A percentile compares a stretch with the other conserved stretches of the same genome.
Conservation (phyloP, 1,140 invertebrate genomes). For the Anoplolepis gracilipes region DNA sequence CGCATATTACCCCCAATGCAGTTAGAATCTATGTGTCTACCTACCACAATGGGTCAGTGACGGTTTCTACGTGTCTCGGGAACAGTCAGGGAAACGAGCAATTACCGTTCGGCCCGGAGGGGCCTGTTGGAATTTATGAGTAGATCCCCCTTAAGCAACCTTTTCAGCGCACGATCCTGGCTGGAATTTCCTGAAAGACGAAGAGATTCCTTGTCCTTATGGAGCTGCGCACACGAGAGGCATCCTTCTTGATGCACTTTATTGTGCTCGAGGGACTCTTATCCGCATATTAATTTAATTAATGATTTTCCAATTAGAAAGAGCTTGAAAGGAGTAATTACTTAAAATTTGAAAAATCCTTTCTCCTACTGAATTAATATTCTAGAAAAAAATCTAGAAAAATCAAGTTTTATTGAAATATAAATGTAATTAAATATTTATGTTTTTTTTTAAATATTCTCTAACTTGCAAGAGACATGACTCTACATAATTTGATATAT, state of each 20-base stretch:
- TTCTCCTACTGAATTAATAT: background rate
- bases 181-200: constrained; percentile 59
- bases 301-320: background rate
- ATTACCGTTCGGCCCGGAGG: constrained; percentile 50
- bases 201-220: constrained; percentile 21
- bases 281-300: background rate
- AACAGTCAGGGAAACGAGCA: constrained; percentile 68
- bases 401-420: background rate
- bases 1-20: constrained; percentile 71
- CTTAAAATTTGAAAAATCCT: background rate
- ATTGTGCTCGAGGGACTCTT: constrained; percentile 8
- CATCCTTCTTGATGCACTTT: constrained; percentile 6
- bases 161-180: constrained; percentile 57
- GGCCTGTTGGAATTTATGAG: constrained; percentile 60
- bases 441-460: background rate
- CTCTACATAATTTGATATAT: background rate
- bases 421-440: background rate
- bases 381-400: background rate
- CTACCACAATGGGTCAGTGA: constrained; percentile 73
- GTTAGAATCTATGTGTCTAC: constrained; percentile 69
- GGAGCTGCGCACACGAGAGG: background rate
- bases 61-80: constrained; percentile 40
- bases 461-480: background rate
- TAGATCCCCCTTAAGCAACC: constrained; percentile 67
- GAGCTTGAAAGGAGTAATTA: background rate